These are phyloP conservation scores for Oreochromis niloticus DNA, from an alignment of 2,113 vertebrate genomes.

Conservation along the genomic window DNA sequence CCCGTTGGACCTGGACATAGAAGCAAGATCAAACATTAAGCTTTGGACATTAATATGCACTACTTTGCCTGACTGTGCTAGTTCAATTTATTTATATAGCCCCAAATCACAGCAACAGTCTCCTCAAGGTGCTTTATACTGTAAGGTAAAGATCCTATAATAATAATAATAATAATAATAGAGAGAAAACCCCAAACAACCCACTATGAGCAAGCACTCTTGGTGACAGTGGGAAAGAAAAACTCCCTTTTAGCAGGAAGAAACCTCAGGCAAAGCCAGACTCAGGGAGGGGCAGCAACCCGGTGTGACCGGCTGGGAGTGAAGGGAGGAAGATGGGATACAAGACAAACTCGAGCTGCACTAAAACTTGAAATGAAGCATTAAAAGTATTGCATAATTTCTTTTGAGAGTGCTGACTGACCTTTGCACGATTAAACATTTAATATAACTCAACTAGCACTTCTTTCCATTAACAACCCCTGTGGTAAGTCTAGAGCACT, in stretches of 20 bases:
- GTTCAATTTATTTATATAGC: neutral
- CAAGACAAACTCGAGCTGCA: neutral
- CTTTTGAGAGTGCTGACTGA: neutral
- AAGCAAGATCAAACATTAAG: neutral
- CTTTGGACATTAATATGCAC: neutral
- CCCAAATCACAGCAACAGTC: neutral
- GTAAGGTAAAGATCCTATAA: neutral
- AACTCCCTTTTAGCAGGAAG: neutral
- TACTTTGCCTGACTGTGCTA: neutral
- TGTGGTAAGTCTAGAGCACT: neutral
- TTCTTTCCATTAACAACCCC: neutral
- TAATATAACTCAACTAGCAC: neutral
- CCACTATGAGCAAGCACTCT: neutral
- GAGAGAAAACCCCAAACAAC: neutral
- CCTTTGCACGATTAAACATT: neutral
- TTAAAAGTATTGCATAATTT: neutral
- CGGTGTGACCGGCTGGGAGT: neutral
- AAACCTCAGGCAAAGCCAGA: neutral
- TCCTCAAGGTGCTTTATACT: neutral
- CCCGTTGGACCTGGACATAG: constrained; percentile 70
- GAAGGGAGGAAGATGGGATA: neutral
- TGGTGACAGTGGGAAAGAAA: neutral
- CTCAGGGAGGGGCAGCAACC: neutral
- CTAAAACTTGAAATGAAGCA: neutral
- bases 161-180: neutral